Evolutionary conservation across 2,113 vertebrate species (phyloP).

Genomic region (Bos taurus): DNA sequence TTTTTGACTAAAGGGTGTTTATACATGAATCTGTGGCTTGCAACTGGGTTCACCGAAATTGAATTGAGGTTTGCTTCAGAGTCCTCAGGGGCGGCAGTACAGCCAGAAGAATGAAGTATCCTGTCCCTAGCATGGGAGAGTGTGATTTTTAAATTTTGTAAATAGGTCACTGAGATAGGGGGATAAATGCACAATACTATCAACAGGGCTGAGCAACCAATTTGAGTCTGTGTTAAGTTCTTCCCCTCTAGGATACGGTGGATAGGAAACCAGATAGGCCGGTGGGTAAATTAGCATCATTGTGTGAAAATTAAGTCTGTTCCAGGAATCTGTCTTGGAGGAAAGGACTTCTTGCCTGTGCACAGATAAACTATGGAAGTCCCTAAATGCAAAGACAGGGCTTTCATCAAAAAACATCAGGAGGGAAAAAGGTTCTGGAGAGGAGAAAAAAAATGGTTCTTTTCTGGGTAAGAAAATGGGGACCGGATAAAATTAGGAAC

Average conservation of each 20-base stretch:
- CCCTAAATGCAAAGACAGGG: not conserved
- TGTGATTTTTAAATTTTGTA: not conserved
- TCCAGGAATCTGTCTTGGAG: not conserved
- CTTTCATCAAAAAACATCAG: not conserved
- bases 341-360: not conserved
- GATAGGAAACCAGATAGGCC: not conserved
- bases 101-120: not conserved
- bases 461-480: not conserved
- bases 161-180: not conserved
- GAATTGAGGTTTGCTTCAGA: not conserved
- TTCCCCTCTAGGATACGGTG: not conserved
- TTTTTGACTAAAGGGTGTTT: not conserved
- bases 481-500: not conserved
- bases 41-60: not conserved
- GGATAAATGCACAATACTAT: not conserved
- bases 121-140: not conserved
- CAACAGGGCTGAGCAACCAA: not conserved
- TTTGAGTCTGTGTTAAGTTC: not conserved
- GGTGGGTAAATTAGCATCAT: not conserved
- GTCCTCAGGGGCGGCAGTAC: not conserved
- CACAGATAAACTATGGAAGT: not conserved
- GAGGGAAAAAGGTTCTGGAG: not conserved
- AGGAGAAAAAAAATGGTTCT: not conserved
- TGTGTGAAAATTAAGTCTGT: not conserved
- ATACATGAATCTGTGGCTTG: not conserved